Percentiles rank a stretch among this genome's conserved stretches.
These are phyloP conservation scores for Calcarius lapponicus DNA, from an alignment of 2,797 vertebrate genomes.

Conservation along the genomic window DNA sequence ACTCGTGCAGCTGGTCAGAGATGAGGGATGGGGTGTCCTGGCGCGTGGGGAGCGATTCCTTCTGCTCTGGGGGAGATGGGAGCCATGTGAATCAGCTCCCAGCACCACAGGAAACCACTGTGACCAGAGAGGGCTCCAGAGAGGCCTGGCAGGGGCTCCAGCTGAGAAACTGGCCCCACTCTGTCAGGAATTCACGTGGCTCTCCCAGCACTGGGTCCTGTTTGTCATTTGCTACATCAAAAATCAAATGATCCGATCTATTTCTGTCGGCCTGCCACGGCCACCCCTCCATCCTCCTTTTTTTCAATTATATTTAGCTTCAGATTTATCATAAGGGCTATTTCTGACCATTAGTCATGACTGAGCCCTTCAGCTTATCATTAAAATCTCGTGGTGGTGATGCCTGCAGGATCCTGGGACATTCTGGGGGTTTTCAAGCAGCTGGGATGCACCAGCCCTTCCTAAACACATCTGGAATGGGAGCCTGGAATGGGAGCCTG, in stretches of 20 bases:
- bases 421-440: background rate
- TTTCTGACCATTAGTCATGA: slow-evolving; percentile 49
- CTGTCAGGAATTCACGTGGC: background rate
- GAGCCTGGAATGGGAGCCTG: background rate
- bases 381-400: background rate
- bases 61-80: background rate
- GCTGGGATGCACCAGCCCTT: background rate
- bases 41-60: background rate
- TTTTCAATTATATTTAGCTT: slow-evolving; percentile 18
- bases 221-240: background rate
- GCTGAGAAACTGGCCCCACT: background rate
- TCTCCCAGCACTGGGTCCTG: background rate
- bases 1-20: background rate
- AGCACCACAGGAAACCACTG: background rate
- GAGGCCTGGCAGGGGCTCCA: background rate
- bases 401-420: background rate
- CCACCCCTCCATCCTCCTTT: background rate
- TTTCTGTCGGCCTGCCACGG: background rate
- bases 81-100: background rate
- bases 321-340: slow-evolving; percentile 4
- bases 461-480: background rate
- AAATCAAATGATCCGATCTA: slow-evolving; percentile 19
- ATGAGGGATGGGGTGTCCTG: background rate
- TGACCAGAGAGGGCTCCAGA: background rate
- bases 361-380: slow-evolving; percentile 5